Base-by-base conservation (phyloP, 2,888 invertebrate species). In the Zaprionus bogoriensis region DNA sequence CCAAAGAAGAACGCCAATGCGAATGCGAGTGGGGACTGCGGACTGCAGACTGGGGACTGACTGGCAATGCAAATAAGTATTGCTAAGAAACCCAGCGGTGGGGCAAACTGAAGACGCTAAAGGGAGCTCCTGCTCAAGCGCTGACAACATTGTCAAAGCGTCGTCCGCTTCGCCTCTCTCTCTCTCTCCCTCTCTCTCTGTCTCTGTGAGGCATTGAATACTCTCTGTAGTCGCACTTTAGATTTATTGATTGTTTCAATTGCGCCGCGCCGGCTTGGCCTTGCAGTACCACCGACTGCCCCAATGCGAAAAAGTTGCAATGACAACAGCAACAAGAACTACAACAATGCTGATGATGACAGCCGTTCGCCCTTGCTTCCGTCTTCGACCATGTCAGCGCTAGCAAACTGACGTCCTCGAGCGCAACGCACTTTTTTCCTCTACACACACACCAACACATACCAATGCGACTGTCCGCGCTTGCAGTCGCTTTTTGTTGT, bases 181-280 rank as follows among this genome's bases (percentile, higher is more conserved):
- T 30, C 30, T 30, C 6, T 25, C 27, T 27, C 10, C 27, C 10
- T 10, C 27, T 27, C 17, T n/a, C n/a, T n/a, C 27, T 23, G 30
- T 39, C 46, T 48, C 30, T 39, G 45, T 28, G 50, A 55, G 20
- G 44, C 44, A 50, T 45, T 64, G 45, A 51, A 17, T 65, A 32
- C 42, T 53, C 64, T 63, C 63, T 48, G 57, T 55, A 64, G 77
- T 80, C 67, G 73, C 82, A 82, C 80, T 82, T 77, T 58, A 79
- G 85, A 80, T 77, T 77, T 82, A 82, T 82, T 85, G 82, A 85
- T 82, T 82, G 77, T 76, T 77, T 75, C 68, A 80, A 67, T 54
- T 32, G 46, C 27, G 22, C 14, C 22, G 27, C 36, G 14, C 30
- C 10, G 17, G 23, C 46, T 30, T 44, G 59, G 64, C 62, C 67